Base-by-base conservation (phyloP, 2,888 invertebrate species). In the Oxycera nigricornis region DNA sequence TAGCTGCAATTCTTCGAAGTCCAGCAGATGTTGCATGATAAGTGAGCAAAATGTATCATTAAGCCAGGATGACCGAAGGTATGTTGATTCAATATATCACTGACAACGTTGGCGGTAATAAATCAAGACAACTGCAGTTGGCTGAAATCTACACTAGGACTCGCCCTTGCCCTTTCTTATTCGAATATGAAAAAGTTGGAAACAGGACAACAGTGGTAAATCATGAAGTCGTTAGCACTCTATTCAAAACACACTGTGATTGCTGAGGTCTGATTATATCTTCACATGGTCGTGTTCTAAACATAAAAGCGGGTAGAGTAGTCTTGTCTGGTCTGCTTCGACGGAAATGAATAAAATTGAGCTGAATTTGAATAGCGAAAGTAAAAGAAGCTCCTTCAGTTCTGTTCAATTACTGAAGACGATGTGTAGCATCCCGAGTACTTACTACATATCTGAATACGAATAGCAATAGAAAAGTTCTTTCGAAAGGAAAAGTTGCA, bases 281-380 rank as follows among this genome's bases (percentile, higher is more conserved):
- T 46, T 46, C 46, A 46, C 17, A 46, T 46, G 46, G n/a, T 46
- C 17, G 46, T 17, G 17, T 46, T 7, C 11, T 46, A 46, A 3
- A 46, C 46, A 11, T 46, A 46, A 3, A 46, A 46, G 46, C 17
- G 46, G 11, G 46, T 46, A 46, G 46, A n/a, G 46, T 46, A 46
- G 46, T 46, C 46, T 46, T 46, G 46, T 46, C 55, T 59, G 59
- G 59, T 59, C 28, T 24, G 59, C 59, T 26, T 59, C 26, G 28
- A 59, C 24, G 59, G 59, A 59, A 59, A 59, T 59, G 59, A 59
- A 59, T 59, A 59, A 59, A 26, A 59, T 59, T 59, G 59, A 59
- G 28, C 28, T 28, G 59, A 59, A 59, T 59, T 59, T 59, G 59
- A 26, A 26, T 59, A 24, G 59, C n/a, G 26, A 28, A 46, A 46